Percentiles rank a stretch among this genome's conserved stretches.
These are phyloP conservation scores for Myotis yumanensis DNA, from an alignment of 2,113 vertebrate genomes.

Conservation along the genomic window DNA sequence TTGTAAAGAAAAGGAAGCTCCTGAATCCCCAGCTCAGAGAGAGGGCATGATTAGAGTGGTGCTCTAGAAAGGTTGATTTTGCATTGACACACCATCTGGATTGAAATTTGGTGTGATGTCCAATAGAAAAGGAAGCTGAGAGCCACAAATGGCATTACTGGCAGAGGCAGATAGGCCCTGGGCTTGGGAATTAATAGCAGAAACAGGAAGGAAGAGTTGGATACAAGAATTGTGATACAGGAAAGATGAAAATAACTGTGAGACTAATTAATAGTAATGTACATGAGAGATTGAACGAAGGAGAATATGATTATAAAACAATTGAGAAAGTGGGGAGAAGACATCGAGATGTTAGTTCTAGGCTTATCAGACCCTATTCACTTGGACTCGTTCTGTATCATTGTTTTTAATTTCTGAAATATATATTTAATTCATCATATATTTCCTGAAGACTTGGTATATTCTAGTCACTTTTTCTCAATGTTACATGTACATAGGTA, in stretches of 20 bases:
- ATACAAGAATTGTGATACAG: background rate
- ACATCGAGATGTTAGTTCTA: background rate
- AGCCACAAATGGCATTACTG: background rate
- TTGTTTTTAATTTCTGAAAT: background rate
- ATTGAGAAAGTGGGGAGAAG: background rate
- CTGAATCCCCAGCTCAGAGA: background rate
- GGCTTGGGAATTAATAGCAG: background rate
- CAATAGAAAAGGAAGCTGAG: background rate
- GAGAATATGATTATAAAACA: background rate
- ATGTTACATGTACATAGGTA: rapidly evolving
- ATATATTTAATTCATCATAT: background rate
- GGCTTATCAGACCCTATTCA: background rate
- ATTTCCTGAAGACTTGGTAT: background rate
- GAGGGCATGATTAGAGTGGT: background rate
- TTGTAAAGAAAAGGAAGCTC: background rate
- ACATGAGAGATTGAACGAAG: background rate
- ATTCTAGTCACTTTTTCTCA: background rate
- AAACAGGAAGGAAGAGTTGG: background rate
- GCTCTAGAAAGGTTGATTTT: constrained; percentile 46
- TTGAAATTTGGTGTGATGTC: background rate
- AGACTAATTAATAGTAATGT: background rate
- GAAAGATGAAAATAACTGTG: background rate
- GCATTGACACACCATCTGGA: background rate
- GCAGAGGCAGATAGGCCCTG: background rate
- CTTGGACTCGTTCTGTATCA: background rate